Evolutionary conservation across 2,113 vertebrate genomes (phyloP).

Genomic region (Mormyrus lacerda): DNA sequence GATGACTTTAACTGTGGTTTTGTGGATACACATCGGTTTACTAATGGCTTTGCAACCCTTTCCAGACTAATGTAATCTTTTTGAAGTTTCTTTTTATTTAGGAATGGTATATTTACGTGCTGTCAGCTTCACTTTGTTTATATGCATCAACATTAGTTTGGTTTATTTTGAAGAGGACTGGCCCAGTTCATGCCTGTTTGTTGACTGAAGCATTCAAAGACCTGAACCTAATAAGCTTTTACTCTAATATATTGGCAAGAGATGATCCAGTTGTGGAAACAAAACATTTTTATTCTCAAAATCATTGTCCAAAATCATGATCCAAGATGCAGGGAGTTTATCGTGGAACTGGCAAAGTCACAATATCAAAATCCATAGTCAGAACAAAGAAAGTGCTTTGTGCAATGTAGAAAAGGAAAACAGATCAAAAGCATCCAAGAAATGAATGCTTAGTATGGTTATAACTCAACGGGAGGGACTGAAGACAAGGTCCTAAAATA

Average conservation of each 20-base stretch:
- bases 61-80: neutral
- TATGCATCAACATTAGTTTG: neutral
- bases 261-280: neutral
- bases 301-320: neutral
- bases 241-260: neutral
- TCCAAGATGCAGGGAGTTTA: neutral
- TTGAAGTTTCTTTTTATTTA: neutral
- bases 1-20: neutral
- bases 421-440: neutral
- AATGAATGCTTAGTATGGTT: neutral
- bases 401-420: neutral
- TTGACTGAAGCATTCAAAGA: neutral
- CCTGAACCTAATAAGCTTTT: neutral
- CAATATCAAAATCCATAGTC: neutral
- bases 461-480: neutral
- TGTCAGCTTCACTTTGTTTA: neutral
- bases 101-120: neutral
- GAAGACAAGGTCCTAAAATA: neutral
- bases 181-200: neutral
- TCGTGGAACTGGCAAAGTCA: neutral
- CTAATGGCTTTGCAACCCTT: neutral
- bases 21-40: neutral
- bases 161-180: neutral
- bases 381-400: neutral
- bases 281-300: neutral